Conservation (phyloP, 2,888 invertebrate genomes). For the Xestia xanthographa region DNA sequence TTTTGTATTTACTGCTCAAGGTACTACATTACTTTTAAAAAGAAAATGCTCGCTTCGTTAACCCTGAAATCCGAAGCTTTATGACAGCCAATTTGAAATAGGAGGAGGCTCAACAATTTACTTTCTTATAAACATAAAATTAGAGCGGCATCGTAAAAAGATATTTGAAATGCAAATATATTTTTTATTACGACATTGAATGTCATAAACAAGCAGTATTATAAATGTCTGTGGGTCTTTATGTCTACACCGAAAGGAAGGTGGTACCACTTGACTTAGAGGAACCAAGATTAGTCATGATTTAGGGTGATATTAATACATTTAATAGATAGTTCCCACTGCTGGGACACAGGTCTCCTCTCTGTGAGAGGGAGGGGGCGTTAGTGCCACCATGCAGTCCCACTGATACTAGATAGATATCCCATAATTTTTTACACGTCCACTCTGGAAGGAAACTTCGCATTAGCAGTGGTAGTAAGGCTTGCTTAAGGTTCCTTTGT, state of each 20-base stretch:
- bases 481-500: too few species aligned
- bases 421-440: too few species aligned
- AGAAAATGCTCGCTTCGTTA: slow-evolving; percentile 30
- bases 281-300: background rate
- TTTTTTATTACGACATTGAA: slow-evolving; percentile 31
- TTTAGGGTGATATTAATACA: background rate
- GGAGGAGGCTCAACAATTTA: slow-evolving; percentile 33
- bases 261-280: background rate
- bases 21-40: slow-evolving; percentile 21
- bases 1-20: slow-evolving; percentile 27
- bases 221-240: slow-evolving; percentile 35
- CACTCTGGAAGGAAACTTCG: too few species aligned
- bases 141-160: slow-evolving; percentile 39
- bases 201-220: slow-evolving; percentile 21
- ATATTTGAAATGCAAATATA: slow-evolving; percentile 33
- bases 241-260: slow-evolving; percentile 9
- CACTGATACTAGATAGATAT: too few species aligned
- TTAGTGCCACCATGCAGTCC: too few species aligned
- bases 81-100: slow-evolving; percentile 43
- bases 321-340: background rate
- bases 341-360: background rate
- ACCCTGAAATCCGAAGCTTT: slow-evolving; percentile 43
- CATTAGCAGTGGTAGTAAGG: too few species aligned
- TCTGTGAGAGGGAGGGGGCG: background rate
- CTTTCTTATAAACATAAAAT: slow-evolving; percentile 38